phyloP scores from a whole-genome alignment of 2,797 vertebrate genomes.

The Echeneis naucrates region DNA sequence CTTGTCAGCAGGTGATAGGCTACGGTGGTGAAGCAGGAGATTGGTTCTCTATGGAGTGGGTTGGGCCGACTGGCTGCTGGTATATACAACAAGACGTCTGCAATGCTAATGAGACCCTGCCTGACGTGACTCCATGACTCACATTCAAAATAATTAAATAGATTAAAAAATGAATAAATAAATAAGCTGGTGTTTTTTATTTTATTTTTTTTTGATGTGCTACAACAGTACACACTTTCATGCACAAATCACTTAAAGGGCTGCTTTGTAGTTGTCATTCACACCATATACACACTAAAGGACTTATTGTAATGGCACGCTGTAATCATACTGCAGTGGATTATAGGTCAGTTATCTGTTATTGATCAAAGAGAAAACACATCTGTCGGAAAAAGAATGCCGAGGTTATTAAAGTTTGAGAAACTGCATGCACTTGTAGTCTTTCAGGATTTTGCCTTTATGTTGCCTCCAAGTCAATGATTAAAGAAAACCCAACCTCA shows the following conservation, averaged over 20 bases:
- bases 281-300: too few relatives aligned
- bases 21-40: constrained; percentile 40
- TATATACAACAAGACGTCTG: constrained; percentile 44
- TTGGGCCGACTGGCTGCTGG: constrained; percentile 19
- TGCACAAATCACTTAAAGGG: neutral
- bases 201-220: constrained; percentile 8
- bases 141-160: constrained; percentile 19
- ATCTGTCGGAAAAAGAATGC: constrained; percentile 1
- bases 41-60: constrained; percentile 47
- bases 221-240: constrained; percentile 13
- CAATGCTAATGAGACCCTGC: constrained; percentile 60
- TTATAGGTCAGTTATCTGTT: neutral
- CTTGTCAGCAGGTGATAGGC: constrained; percentile 60
- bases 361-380: constrained; percentile 26
- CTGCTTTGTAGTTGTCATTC: neutral
- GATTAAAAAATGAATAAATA: constrained; percentile 1
- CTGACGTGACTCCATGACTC: constrained; percentile 36
- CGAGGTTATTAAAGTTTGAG: constrained; percentile 4
- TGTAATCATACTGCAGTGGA: constrained; percentile 1
- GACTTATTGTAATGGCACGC: constrained; percentile 16
- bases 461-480: constrained; percentile 1
- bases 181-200: constrained; percentile 14
- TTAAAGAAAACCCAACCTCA: neutral
- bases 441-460: neutral
- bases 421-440: neutral